These are phyloP conservation scores for Calidris pugnax DNA, from an alignment of 2,113 vertebrate genomes.

Conservation along the genomic window DNA sequence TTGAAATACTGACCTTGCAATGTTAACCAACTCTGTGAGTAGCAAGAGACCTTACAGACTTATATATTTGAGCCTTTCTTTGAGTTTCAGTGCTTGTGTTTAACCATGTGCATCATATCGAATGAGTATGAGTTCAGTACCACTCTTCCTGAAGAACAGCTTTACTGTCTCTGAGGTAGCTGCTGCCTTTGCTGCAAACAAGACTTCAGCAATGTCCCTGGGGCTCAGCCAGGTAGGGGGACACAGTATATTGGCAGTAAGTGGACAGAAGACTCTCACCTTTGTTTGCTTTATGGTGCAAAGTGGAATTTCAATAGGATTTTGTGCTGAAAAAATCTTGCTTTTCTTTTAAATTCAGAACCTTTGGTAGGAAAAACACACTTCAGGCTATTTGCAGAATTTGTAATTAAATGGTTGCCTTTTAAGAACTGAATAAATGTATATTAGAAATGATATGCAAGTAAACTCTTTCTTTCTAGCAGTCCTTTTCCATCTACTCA, in stretches of 20 bases:
- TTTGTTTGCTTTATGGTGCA: not conserved
- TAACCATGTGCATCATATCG: not conserved
- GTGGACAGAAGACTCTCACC: not conserved
- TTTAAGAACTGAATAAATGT: not conserved
- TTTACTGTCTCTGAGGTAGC: not conserved
- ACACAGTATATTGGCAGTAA: not conserved
- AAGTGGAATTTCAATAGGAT: not conserved
- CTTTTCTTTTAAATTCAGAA: not conserved
- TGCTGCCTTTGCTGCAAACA: not conserved
- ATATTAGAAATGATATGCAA: not conserved
- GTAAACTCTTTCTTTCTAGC: not conserved
- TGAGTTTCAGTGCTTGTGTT: not conserved
- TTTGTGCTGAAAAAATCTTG: not conserved
- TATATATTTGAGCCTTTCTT: not conserved
- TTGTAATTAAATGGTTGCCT: not conserved
- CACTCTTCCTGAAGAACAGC: not conserved
- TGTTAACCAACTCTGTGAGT: not conserved
- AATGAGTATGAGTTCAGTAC: not conserved
- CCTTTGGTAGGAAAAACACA: not conserved
- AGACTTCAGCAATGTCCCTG: not conserved
- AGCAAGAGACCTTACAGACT: not conserved
- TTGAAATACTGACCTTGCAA: not conserved
- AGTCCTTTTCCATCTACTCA: not conserved
- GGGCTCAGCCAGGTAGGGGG: not conserved
- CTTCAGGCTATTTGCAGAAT: not conserved